These are phyloP conservation scores for Sternarchorhynchus goeldii DNA, from an alignment of 2,797 vertebrate genomes.

Conservation along the genomic window DNA sequence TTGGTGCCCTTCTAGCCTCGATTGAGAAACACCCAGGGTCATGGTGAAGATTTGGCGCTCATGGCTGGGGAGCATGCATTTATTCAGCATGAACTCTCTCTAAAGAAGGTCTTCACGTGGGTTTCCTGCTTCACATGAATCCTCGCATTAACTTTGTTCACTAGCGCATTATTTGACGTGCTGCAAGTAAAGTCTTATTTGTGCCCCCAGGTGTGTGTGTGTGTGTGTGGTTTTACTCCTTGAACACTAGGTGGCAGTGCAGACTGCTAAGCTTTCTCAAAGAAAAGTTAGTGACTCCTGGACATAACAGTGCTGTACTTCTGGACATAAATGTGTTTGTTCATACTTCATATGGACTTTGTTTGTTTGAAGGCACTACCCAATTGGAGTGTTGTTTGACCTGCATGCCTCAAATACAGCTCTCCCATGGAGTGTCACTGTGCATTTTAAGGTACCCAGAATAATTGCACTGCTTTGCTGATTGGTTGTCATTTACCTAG, in stretches of 20 bases:
- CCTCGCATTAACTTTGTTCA: too few species aligned
- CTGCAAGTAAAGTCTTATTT: too few species aligned
- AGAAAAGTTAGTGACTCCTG: background rate
- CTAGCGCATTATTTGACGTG: too few species aligned
- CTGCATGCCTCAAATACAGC: slow-evolving; percentile 91
- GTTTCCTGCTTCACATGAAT: too few species aligned
- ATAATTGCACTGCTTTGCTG: background rate
- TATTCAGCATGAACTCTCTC: too few species aligned
- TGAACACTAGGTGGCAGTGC: slow-evolving; percentile 64
- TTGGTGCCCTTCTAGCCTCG: too few species aligned
- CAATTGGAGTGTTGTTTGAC: slow-evolving; percentile 96
- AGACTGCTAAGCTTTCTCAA: background rate
- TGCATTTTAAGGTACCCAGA: slow-evolving; percentile 93
- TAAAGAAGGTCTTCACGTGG: too few species aligned
- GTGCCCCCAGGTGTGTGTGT: background rate
- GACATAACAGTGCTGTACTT: background rate
- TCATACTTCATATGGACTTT: background rate
- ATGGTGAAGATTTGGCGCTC: too few species aligned
- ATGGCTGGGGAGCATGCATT: too few species aligned
- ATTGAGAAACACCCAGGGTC: too few species aligned
- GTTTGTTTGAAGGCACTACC: slow-evolving; percentile 88
- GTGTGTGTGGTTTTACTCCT: background rate
- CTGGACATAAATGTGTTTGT: background rate
- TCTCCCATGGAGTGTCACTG: slow-evolving; percentile 95
- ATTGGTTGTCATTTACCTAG: background rate